Evolutionary conservation across 2,888 invertebrate genomes (phyloP), one percentile per base, ranked within the genome.

Genomic region (Diarsia rubi): DNA sequence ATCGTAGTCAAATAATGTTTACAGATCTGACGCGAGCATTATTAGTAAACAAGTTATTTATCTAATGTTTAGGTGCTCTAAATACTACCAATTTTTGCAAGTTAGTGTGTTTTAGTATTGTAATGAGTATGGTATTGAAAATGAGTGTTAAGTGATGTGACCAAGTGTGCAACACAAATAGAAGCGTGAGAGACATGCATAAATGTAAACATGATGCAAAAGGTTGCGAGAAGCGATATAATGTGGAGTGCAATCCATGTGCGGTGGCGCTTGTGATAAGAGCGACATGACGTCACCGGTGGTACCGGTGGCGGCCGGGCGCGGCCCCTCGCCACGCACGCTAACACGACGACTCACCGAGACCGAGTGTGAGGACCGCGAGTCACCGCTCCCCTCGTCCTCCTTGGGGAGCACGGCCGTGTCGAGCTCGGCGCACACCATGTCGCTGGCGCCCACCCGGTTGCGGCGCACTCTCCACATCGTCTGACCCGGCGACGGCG

Each of bases 361-460:
- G 85, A 93, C 91, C 88, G 94, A 92, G 90, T 93, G 93, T 87
- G 95, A 95, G 89, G 95, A 95, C 80, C 91, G 94, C 88, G 96
- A 96, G 92, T 96, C 96, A 88, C 95, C 94, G 93, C 96, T 96
- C 91, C 94, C 95, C 91, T 96, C 96, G 88, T 96, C 96, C 92
- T 95, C 95, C 93, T 94, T 95, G 90, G 90, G 89, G 90, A 93
- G 91, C 86, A 92, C 85, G 91, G 90, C 83, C 79, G 92, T 89
- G 88, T 90, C 87, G 85, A 76, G 59, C 78, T 87, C 91, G 78
- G 91, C 92, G 84, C 90, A 86, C 69, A 95, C 90, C 88, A 97
- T 96, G 92, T 98, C 98, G 93, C 97, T 97, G 90, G 97, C 97
- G 80, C 98, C 98, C 89, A 98, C 98, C 92, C 98, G 98, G 93